phyloP scores from a whole-genome alignment of 2,113 vertebrate genomes.

The Mesoclemmys tuberculata region DNA sequence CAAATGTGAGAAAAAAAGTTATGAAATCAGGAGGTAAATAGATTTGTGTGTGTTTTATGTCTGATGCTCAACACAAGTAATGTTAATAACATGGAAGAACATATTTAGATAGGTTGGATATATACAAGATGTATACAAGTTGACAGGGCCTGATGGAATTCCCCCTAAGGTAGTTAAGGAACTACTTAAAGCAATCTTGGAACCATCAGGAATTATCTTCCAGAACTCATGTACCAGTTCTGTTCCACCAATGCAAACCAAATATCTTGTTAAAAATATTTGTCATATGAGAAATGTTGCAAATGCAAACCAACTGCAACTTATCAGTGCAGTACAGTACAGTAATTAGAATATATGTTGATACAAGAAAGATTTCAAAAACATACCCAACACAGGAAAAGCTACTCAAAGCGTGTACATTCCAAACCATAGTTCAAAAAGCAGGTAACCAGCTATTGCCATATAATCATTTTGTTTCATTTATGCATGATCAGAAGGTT shows the following conservation, averaged over 20 bases:
- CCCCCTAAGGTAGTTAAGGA: too few relatives aligned
- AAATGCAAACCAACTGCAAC: not conserved
- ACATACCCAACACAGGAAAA: not conserved
- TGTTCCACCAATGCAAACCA: not conserved
- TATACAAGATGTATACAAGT: too few relatives aligned
- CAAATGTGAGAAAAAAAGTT: too few relatives aligned
- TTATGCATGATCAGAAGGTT: rapidly evolving
- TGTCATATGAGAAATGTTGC: not conserved
- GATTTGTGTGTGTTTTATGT: too few relatives aligned
- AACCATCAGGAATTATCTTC: not conserved
- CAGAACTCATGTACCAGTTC: not conserved
- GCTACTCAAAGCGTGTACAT: not conserved
- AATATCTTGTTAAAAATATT: not conserved
- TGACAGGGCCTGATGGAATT: too few relatives aligned
- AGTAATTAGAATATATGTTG: not conserved
- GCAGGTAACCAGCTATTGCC: rapidly evolving
- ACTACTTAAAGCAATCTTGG: too few relatives aligned
- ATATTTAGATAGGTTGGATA: too few relatives aligned
- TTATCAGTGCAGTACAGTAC: not conserved
- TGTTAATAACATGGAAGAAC: too few relatives aligned
- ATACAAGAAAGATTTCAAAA: not conserved
- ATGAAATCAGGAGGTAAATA: too few relatives aligned
- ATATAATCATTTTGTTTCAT: not conserved
- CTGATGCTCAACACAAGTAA: too few relatives aligned
- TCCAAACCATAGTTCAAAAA: not conserved